phyloP scores from a whole-genome alignment of 2,888 invertebrate species.

The Mimachlamys varia region DNA sequence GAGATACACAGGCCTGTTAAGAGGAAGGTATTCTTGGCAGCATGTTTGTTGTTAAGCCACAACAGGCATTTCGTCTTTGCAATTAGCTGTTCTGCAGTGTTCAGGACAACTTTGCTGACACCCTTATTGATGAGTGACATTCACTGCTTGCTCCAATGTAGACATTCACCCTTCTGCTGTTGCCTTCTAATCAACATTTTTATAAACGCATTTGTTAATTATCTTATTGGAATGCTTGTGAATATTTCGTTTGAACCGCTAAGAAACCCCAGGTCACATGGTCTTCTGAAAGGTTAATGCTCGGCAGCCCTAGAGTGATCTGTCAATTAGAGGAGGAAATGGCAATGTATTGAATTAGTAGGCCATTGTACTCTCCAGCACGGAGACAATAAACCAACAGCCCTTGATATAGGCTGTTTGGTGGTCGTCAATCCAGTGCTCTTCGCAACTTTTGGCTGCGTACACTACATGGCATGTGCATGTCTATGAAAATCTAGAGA shows the following conservation, averaged over 20 bases:
- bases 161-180: neutral
- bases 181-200: neutral
- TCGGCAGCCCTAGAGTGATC: neutral
- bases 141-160: neutral
- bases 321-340: neutral
- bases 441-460: neutral
- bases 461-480: neutral
- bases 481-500: neutral
- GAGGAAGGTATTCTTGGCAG: neutral
- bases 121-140: neutral
- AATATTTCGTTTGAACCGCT: neutral
- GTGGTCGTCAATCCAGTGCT: neutral
- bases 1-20: neutral
- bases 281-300: neutral
- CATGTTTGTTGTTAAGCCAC: neutral
- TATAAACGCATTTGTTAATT: neutral
- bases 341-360: neutral
- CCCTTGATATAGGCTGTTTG: neutral
- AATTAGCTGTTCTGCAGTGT: neutral
- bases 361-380: neutral
- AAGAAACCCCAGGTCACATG: neutral
- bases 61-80: too few species aligned
- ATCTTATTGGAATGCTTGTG: neutral
- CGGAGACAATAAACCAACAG: neutral
- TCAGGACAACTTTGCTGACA: neutral